phyloP scores from a whole-genome alignment of 2,797 vertebrate species.

The Varecia variegata region DNA sequence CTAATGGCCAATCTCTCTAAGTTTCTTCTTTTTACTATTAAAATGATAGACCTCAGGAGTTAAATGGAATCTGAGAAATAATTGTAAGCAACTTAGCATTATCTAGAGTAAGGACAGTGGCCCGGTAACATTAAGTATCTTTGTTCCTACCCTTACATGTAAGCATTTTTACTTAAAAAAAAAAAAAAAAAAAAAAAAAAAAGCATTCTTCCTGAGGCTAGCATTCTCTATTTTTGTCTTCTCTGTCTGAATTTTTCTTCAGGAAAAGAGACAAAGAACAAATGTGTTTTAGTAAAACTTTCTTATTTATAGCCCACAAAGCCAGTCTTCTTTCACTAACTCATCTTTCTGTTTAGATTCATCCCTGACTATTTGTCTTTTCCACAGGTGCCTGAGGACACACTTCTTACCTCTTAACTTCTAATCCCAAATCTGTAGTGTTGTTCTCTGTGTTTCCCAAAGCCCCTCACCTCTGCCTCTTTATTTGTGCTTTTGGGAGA shows the following conservation, averaged over 20 bases:
- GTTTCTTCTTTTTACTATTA: not conserved
- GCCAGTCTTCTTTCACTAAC: slow-evolving; percentile 9
- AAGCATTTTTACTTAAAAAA: not conserved
- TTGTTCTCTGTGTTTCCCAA: not conserved
- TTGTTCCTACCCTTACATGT: not conserved
- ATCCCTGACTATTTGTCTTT: slow-evolving; percentile 11
- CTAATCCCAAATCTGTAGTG: not conserved
- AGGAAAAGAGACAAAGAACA: not conserved
- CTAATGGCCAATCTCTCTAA: not conserved
- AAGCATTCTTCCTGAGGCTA: not conserved
- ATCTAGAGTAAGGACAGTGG: not conserved
- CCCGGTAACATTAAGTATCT: not conserved
- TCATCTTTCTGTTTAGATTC: slow-evolving; percentile 11
- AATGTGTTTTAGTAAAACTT: slow-evolving; percentile 33
- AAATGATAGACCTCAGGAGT: not conserved
- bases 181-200: not conserved
- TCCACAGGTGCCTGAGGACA: not conserved
- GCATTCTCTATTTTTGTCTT: not conserved
- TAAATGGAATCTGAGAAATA: not conserved
- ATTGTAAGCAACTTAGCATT: not conserved
- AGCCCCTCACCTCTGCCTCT: not conserved
- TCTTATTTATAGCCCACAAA: slow-evolving; percentile 9
- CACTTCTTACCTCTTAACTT: slow-evolving; percentile 3
- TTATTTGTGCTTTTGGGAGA: not conserved
- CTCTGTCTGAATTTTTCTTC: not conserved